Evolutionary conservation across 2,888 invertebrate species (phyloP).

Genomic region (Neoitamus cyanurus): DNA sequence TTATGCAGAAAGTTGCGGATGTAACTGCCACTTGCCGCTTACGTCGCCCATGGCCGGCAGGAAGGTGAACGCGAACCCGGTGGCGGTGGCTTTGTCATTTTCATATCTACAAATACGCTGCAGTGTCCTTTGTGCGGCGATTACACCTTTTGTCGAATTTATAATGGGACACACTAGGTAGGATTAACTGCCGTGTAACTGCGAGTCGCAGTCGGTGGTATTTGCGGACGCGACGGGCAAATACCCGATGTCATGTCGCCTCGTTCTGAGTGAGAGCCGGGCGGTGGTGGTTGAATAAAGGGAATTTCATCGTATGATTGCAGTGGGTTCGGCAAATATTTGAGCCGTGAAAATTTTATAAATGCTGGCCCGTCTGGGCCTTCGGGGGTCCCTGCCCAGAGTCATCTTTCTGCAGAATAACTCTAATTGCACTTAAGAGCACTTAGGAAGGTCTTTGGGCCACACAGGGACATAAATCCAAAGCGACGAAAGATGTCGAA

Average conservation of each 20-base stretch:
- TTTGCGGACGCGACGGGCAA: neutral
- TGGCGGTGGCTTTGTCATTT: neutral
- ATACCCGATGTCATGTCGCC: neutral
- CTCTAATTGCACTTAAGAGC: neutral
- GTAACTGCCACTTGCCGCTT: neutral
- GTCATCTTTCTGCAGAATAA: neutral
- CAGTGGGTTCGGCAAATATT: neutral
- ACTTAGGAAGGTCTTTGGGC: neutral
- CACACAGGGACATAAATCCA: neutral
- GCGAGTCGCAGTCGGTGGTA: neutral
- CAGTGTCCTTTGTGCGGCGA: conserved; percentile 5
- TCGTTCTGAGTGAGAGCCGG: neutral
- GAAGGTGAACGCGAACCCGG: neutral
- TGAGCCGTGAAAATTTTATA: neutral
- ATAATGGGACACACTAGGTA: neutral
- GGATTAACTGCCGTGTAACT: neutral
- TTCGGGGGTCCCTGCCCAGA: neutral
- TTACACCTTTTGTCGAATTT: neutral
- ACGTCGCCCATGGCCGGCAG: neutral
- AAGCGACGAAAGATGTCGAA: neutral
- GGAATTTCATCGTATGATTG: neutral
- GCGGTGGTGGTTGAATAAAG: no score
- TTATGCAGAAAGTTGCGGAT: neutral
- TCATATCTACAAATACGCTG: conserved; percentile 1
- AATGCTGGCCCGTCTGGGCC: neutral